Conservation (phyloP, 2,888 invertebrate genomes). For the Hirudinaria manillensis region DNA sequence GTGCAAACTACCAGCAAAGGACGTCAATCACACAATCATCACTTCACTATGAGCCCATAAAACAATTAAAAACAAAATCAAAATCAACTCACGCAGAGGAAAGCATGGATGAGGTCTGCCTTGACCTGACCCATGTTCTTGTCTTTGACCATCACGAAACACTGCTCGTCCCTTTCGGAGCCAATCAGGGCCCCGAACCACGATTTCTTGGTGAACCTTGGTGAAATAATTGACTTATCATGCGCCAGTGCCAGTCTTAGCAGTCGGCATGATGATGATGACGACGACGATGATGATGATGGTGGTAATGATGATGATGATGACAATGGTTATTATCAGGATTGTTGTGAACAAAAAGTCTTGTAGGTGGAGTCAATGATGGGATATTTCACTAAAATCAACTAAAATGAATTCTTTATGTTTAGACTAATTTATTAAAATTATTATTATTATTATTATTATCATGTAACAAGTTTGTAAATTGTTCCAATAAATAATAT, state of each 20-base stretch:
- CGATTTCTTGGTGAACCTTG: constrained; percentile 75
- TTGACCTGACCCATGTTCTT: constrained; percentile 93
- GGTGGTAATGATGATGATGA: constrained; percentile 33
- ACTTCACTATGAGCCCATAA: no score
- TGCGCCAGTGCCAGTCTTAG: no score
- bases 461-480: no score
- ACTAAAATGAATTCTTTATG: no score
- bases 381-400: background rate
- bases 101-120: constrained; percentile 95
- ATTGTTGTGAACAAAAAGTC: constrained; percentile 29
- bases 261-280: no score
- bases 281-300: constrained; percentile 23
- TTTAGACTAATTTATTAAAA: no score
- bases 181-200: constrained; percentile 98
- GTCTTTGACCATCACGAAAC: constrained; percentile 90
- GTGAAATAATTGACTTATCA: background rate
- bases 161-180: constrained; percentile 82
- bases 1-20: no score
- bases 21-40: background rate
- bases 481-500: no score
- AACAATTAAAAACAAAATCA: background rate
- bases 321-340: constrained; percentile 33
- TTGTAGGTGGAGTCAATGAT: constrained; percentile 30
- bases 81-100: constrained; percentile 76
- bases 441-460: no score